Evolutionary conservation across 1,140 invertebrate genomes (phyloP).

Genomic region (Onthophagus taurus): DNA sequence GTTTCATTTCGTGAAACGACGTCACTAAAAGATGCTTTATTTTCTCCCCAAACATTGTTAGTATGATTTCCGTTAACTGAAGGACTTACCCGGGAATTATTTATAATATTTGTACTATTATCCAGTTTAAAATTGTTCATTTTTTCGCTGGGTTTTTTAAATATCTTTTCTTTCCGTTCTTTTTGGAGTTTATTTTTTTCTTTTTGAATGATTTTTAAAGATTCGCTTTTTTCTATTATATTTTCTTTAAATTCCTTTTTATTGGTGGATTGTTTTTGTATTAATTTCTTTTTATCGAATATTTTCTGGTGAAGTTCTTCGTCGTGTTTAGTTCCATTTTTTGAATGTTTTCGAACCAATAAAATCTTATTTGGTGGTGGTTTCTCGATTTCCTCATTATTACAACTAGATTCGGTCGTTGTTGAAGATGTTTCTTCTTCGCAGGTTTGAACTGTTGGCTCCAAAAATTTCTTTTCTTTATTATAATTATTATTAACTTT

Average conservation of each 20-base stretch:
- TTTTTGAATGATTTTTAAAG: slow-evolving; percentile 3
- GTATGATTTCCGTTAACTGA: slow-evolving; percentile 22
- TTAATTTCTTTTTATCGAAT: slow-evolving; percentile 15
- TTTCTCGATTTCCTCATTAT: slow-evolving; percentile 33
- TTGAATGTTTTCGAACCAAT: slow-evolving; percentile 21
- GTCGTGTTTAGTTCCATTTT: slow-evolving; percentile 5
- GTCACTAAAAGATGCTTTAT: slow-evolving; percentile 47
- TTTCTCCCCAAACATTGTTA: slow-evolving; percentile 43
- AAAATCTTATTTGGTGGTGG: slow-evolving; percentile 14
- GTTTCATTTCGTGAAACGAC: slow-evolving; percentile 42
- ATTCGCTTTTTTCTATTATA: slow-evolving; percentile 13
- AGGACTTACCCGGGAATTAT: slow-evolving; percentile 12
- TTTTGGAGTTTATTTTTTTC: slow-evolving; percentile 15
- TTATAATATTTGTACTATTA: neutral
- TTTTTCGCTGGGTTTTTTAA: slow-evolving; percentile 15
- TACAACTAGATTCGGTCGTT: slow-evolving; percentile 56
- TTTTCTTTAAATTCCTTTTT: slow-evolving; percentile 15
- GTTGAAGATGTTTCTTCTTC: slow-evolving; percentile 65
- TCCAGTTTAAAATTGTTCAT: neutral
- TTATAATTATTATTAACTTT: slow-evolving; percentile 17
- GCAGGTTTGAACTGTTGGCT: slow-evolving; percentile 33
- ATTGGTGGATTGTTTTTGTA: slow-evolving; percentile 11
- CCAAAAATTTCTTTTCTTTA: slow-evolving; percentile 18
- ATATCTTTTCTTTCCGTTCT: slow-evolving; percentile 20
- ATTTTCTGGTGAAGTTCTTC: slow-evolving; percentile 9